These are phyloP conservation scores for Halcyon badia DNA, from an alignment of 2,797 vertebrate species.

Conservation along the genomic window DNA sequence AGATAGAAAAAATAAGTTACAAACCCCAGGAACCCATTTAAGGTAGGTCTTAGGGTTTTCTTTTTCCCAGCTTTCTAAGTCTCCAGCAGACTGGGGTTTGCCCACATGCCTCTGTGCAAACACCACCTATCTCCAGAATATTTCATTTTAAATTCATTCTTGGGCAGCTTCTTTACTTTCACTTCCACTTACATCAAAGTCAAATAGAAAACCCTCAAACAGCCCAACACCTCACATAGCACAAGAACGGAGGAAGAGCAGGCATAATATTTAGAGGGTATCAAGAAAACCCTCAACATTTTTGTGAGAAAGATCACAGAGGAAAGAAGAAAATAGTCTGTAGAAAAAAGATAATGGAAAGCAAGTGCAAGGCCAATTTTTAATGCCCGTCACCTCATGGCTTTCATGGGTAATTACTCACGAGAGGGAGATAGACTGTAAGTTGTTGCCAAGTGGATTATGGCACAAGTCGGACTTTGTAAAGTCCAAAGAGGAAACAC, in stretches of 20 bases:
- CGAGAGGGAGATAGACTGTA: conserved; percentile 54
- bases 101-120: not conserved
- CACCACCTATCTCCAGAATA: not conserved
- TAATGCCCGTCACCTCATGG: not conserved
- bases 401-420: conserved; percentile 41
- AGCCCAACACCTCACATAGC: not conserved
- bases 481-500: not conserved
- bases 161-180: conserved; percentile 16
- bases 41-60: not conserved
- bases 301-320: not conserved
- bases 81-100: not conserved
- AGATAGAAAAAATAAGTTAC: not conserved
- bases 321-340: not conserved
- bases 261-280: not conserved
- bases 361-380: not conserved
- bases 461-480: not conserved
- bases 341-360: not conserved
- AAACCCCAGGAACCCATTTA: not conserved
- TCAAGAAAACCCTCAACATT: not conserved
- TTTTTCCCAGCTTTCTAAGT: not conserved
- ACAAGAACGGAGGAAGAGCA: not conserved
- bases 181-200: not conserved
- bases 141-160: not conserved
- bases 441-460: not conserved
- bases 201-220: conserved; percentile 6